Evolutionary conservation across 2,113 vertebrate species (phyloP).

Genomic region (Oncorhynchus clarkii): DNA sequence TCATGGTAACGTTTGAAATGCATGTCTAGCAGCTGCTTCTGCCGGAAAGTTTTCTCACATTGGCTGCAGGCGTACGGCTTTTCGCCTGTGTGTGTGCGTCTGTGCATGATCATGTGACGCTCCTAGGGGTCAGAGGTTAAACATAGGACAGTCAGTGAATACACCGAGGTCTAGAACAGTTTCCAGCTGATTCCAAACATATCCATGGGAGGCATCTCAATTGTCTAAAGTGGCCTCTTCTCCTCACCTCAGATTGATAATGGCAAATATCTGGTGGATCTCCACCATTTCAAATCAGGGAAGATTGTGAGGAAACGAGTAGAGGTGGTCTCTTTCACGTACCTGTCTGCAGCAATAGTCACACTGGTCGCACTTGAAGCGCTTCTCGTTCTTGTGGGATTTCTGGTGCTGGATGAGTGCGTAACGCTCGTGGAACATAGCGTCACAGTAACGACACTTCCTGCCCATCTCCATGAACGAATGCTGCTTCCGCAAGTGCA

Average conservation of each 20-base stretch:
- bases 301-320: background rate
- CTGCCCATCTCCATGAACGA: constrained; percentile 89
- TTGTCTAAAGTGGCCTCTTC: background rate
- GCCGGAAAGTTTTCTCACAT: constrained; percentile 90
- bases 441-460: constrained; percentile 88
- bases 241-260: background rate
- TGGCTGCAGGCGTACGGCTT: constrained; percentile 89
- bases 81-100: constrained; percentile 87
- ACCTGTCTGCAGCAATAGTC: constrained; percentile 91
- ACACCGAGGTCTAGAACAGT: background rate
- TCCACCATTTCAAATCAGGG: too few species aligned
- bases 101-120: constrained; percentile 91
- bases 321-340: background rate
- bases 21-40: constrained; percentile 96
- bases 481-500: constrained; percentile 89
- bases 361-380: constrained; percentile 90
- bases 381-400: constrained; percentile 90
- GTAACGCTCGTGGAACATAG: constrained; percentile 87
- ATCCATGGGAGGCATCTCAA: background rate
- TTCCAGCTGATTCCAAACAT: background rate
- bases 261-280: too few species aligned
- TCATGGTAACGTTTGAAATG: constrained; percentile 98
- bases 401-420: constrained; percentile 91
- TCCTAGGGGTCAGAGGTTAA: constrained; percentile 64
- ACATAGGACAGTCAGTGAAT: background rate